Percentiles rank a stretch among this genome's conserved stretches.
These are phyloP conservation scores for Stegodyphus dumicola DNA, from an alignment of 1,140 invertebrate genomes.

Conservation along the genomic window DNA sequence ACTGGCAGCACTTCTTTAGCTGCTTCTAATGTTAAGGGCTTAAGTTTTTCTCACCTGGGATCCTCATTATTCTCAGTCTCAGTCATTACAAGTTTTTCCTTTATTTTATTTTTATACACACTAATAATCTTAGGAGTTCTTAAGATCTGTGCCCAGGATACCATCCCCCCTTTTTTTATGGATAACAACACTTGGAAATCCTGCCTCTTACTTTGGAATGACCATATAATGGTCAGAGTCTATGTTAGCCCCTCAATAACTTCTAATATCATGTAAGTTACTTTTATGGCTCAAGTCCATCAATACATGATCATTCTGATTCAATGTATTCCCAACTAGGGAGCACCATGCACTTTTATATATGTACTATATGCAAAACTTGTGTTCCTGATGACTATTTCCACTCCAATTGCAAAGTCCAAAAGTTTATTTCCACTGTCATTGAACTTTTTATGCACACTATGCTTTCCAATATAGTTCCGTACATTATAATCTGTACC, in stretches of 20 bases:
- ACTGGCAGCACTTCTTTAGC: background rate
- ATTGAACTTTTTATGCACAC: background rate
- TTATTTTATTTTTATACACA: slow-evolving; percentile 4
- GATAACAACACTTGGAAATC: background rate
- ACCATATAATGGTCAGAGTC: background rate
- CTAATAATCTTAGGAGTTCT: background rate
- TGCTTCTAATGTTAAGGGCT: background rate
- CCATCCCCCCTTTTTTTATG: background rate
- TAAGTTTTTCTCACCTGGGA: background rate
- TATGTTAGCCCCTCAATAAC: background rate
- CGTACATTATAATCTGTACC: too few relatives aligned
- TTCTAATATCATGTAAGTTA: background rate
- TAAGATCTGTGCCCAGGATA: background rate
- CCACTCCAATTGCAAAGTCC: background rate
- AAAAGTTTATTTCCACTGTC: too few relatives aligned
- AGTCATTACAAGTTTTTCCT: background rate
- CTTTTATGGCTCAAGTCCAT: slow-evolving; percentile 1
- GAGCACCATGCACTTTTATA: background rate
- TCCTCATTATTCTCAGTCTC: background rate
- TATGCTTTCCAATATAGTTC: too few relatives aligned
- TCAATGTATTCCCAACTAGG: slow-evolving; percentile 10
- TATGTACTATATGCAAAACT: background rate
- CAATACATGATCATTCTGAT: background rate
- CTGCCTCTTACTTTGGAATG: background rate
- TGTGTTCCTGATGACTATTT: slow-evolving; percentile 1